Base-by-base conservation (phyloP, 1,140 invertebrate genomes). In the Drosophila azteca region DNA sequence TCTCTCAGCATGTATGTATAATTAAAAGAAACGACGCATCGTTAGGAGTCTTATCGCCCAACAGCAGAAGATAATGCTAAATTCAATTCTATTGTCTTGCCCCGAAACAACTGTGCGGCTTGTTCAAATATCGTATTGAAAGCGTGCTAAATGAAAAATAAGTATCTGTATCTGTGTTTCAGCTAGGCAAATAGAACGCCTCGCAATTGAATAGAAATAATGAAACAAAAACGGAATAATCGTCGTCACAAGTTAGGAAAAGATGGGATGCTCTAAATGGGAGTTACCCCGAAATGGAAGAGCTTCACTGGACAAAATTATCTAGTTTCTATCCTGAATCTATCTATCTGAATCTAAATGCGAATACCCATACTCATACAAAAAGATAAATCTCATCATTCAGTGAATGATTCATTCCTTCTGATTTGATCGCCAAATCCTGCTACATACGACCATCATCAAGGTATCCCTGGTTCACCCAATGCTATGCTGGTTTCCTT, bases 121-220 rank as follows among this genome's bases (percentile, higher is more conserved):
- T 87, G 83, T 88, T 77, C 84, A 88, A 88, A 88, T 88, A 88
- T 83, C 68, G 65, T 88, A 88, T 83, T 82, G 58, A 88, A 88
- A 79, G 79, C 80, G 72, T 88, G 83, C 84, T 88, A 88, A 83
- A 88, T 88, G 83, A 76, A 82, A 75, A 82, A 85, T 85, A 85
- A 64, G 77, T 77, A 57, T 48, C 22, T 44, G 50, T 57, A 54
- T 70, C 62, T 78, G 55, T 85, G 82, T 77, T 88, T 69, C 83
- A 88, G 83, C 83, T 88, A 83, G 67, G 72, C 76, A 88, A 88
- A 88, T 73, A 87, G 41, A 58, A 60, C 52, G 60, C 43, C 77
- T 70, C 39, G 45, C 57, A 79, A 70, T 50, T 85, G 52, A 83
- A 85, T 87, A 78, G 82, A 87, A 82, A 79, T 75, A 71, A 53